These are phyloP conservation scores for Rousettus leschenaultii DNA, from an alignment of 2,113 vertebrate species.

Conservation along the genomic window DNA sequence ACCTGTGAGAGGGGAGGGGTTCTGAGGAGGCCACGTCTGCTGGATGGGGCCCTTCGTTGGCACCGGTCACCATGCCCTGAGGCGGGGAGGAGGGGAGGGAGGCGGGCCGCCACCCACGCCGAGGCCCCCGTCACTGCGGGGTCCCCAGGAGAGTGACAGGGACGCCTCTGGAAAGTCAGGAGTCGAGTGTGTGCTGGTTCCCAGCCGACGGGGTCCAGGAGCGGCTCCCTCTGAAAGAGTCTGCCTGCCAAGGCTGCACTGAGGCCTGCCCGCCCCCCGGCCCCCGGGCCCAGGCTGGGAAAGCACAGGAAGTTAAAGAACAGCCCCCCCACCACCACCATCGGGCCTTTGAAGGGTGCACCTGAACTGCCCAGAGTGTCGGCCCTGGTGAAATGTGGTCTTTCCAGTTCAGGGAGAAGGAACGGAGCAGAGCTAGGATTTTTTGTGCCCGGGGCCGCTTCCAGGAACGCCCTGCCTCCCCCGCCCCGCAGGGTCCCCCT, in stretches of 20 bases:
- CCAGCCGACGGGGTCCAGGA: not conserved
- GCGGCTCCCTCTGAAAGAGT: not conserved
- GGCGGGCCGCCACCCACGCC: not conserved
- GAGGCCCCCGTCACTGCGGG: not conserved
- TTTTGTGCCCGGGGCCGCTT: not conserved
- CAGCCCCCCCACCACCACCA: too few species aligned
- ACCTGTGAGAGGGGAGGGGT: not conserved
- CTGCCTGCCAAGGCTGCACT: not conserved
- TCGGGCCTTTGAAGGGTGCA: slow-evolving; percentile 23
- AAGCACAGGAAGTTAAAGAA: not conserved
- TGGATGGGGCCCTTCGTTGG: not conserved
- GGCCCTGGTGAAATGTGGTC: not conserved
- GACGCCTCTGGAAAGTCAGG: not conserved
- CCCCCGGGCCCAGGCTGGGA: not conserved
- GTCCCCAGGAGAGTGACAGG: not conserved
- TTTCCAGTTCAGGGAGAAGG: slow-evolving; percentile 61
- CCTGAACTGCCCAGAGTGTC: not conserved
- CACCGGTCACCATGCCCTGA: not conserved
- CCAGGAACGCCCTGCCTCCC: not conserved
- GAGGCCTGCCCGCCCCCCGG: not conserved
- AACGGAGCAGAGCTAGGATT: not conserved
- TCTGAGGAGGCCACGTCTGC: not conserved
- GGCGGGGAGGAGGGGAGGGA: too few species aligned
- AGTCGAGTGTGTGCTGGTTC: not conserved
- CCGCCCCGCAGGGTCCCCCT: fast-evolving